phyloP scores from a whole-genome alignment of 2,113 vertebrate species.

The Oplegnathus fasciatus region DNA sequence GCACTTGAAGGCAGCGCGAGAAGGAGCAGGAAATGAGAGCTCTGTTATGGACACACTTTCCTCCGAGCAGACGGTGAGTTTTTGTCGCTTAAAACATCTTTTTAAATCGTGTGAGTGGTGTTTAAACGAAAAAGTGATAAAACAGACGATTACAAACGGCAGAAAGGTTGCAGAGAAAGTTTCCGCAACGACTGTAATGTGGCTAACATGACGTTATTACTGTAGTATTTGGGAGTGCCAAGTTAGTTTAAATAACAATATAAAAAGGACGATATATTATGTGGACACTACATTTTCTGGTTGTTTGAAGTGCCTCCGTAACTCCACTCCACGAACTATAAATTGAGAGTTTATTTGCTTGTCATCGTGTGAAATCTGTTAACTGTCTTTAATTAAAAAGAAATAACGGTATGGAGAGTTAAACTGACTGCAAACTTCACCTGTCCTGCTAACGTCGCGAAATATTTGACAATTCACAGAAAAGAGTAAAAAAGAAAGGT shows the following conservation, averaged over 20 bases:
- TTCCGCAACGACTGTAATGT: no score
- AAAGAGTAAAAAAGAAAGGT: neutral
- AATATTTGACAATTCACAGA: neutral
- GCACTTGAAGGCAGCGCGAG: slow-evolving; percentile 54
- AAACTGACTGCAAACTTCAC: neutral
- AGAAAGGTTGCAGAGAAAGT: neutral
- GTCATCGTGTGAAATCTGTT: neutral
- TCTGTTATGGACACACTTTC: slow-evolving; percentile 22
- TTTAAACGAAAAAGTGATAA: neutral
- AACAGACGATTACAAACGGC: no score
- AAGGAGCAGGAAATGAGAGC: slow-evolving; percentile 58
- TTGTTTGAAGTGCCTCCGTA: neutral
- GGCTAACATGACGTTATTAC: neutral
- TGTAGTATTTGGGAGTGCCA: no score
- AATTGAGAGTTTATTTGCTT: neutral
- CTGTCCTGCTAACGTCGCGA: neutral
- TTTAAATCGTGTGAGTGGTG: neutral
- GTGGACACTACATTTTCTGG: no score
- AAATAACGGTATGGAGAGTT: neutral
- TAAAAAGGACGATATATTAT: neutral
- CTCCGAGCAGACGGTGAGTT: slow-evolving; percentile 68
- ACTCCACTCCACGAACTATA: no score
- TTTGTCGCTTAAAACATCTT: rapidly evolving
- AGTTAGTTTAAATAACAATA: neutral
- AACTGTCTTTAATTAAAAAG: neutral